Conservation (phyloP, 1,140 invertebrate species). For the Fopius arisanus region DNA sequence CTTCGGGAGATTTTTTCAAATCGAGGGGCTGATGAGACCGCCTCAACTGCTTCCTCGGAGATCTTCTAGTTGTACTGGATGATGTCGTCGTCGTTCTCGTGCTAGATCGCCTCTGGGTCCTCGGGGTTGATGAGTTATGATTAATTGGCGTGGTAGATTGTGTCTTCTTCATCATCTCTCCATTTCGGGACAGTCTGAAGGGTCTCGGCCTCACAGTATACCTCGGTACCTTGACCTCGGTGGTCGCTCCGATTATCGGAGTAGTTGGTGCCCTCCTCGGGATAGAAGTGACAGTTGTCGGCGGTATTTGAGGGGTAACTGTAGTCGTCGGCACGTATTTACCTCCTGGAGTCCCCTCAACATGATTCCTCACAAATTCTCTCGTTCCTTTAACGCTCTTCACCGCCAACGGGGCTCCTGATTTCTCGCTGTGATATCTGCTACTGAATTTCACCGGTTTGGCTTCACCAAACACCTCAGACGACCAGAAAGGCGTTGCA, state of each 20-base stretch:
- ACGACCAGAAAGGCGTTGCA: conserved; percentile 1
- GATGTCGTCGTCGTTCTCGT: conserved; percentile 4
- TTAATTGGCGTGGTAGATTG: not conserved
- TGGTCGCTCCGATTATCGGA: not conserved
- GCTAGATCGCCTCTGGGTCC: not conserved
- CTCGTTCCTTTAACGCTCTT: conserved; percentile 1
- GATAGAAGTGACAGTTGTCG: not conserved
- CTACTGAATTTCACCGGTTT: conserved; percentile 41
- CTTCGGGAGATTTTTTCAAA: not conserved
- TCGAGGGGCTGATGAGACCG: not conserved
- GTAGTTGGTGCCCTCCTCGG: not conserved
- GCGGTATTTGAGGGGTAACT: conserved; percentile 13
- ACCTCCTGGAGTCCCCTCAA: not conserved
- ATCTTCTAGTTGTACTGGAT: not conserved
- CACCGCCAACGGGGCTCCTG: not conserved
- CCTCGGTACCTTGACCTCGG: not conserved
- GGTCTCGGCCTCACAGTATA: not conserved
- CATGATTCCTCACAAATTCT: not conserved
- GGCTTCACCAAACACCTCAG: conserved; percentile 14
- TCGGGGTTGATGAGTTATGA: not conserved
- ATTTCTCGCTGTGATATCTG: conserved; percentile 35
- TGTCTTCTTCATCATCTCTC: not conserved
- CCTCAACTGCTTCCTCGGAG: not conserved
- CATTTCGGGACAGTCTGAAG: not conserved
- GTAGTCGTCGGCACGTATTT: conserved; percentile 7